A percentile compares a stretch with the other conserved stretches of the same genome.
These are phyloP conservation scores for Ctenoplectra terminalis DNA, from an alignment of 1,140 invertebrate species.

Conservation along the genomic window DNA sequence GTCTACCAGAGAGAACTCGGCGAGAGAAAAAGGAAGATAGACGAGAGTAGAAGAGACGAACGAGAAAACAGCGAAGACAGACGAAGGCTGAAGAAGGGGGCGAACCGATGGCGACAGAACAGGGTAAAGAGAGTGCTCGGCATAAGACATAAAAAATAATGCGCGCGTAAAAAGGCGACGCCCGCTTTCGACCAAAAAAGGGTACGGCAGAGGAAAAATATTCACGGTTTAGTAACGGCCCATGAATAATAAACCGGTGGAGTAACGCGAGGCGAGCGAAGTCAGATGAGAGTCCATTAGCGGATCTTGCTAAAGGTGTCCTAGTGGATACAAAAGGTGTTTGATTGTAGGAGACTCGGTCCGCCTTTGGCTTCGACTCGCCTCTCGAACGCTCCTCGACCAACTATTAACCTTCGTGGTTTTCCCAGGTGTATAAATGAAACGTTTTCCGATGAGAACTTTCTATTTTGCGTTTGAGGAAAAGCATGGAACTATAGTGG, in stretches of 20 bases:
- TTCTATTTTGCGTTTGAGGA: no score
- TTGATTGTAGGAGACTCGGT: not conserved
- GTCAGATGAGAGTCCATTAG: constrained; percentile 55
- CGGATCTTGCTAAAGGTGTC: constrained; percentile 38
- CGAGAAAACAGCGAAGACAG: not conserved
- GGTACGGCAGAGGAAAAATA: constrained; percentile 46
- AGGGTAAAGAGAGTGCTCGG: constrained; percentile 64
- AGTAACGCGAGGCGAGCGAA: constrained; percentile 43
- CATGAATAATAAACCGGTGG: constrained; percentile 61
- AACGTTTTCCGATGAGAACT: not conserved
- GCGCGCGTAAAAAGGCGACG: constrained; percentile 64
- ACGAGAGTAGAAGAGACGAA: not conserved
- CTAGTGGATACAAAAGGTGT: constrained; percentile 2
- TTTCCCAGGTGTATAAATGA: not conserved
- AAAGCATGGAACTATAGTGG: no score
- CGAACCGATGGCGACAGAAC: constrained; percentile 42
- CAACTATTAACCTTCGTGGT: not conserved
- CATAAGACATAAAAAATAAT: constrained; percentile 66
- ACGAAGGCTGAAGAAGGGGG: not conserved
- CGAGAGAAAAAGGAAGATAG: constrained; percentile 2
- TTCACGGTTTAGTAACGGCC: constrained; percentile 62
- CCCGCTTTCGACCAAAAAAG: constrained; percentile 50
- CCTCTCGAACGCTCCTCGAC: not conserved
- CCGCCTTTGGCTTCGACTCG: not conserved
- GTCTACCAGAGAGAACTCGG: constrained; percentile 7